Evolutionary conservation across 2,888 invertebrate genomes (phyloP).

Genomic region (Morpho achilles): DNA sequence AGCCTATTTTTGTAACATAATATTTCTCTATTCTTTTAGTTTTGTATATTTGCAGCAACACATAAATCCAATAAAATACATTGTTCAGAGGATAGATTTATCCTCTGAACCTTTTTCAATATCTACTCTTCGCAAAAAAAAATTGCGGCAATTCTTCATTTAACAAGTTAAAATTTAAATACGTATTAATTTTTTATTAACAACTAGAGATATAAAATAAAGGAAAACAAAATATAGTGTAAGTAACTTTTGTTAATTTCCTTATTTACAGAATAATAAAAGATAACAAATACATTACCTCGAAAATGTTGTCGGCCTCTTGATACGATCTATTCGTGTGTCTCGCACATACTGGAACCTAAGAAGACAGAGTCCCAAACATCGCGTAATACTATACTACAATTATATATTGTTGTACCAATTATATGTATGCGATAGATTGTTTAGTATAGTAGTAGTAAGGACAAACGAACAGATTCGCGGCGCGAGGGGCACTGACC

Average conservation of each 20-base stretch:
- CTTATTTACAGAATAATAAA: slow-evolving; percentile 4
- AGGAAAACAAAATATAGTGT: background rate
- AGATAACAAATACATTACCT: slow-evolving; percentile 13
- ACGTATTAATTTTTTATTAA: too few species aligned
- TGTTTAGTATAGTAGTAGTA: background rate
- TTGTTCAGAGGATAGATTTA: too few species aligned
- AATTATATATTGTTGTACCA: slow-evolving; percentile 5
- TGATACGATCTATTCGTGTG: background rate
- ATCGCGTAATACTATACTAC: background rate
- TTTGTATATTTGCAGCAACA: too few species aligned
- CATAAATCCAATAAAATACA: too few species aligned
- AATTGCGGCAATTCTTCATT: too few species aligned
- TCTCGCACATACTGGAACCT: slow-evolving; percentile 5
- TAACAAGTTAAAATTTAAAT: too few species aligned
- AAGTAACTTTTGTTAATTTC: background rate
- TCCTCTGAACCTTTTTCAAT: too few species aligned
- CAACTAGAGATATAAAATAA: background rate
- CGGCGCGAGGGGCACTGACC: slow-evolving; percentile 69
- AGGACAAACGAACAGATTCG: slow-evolving; percentile 39
- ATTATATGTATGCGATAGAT: background rate
- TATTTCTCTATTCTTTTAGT: too few species aligned
- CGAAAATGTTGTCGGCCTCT: slow-evolving; percentile 2
- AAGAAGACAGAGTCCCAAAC: background rate
- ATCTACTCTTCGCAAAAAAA: too few species aligned
- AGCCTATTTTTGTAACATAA: too few species aligned